phyloP scores from a whole-genome alignment of 2,797 vertebrate species.

The Pangasius krempfi region DNA sequence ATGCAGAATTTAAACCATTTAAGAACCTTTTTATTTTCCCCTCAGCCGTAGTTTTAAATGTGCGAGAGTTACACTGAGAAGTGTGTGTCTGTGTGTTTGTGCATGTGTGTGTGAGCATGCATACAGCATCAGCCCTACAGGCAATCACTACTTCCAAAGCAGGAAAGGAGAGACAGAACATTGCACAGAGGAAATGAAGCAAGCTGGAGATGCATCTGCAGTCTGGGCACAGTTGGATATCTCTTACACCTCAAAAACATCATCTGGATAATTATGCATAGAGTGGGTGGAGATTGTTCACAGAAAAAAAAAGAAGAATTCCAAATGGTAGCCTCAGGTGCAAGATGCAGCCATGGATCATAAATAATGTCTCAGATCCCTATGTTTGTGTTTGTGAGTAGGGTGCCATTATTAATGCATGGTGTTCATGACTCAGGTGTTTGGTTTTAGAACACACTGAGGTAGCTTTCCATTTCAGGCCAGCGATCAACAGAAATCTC shows the following conservation, averaged over 20 bases:
- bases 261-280: conserved; percentile 49
- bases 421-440: conserved; percentile 64
- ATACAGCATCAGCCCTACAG: conserved; percentile 16
- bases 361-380: conserved; percentile 46
- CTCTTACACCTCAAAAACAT: conserved; percentile 45
- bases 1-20: background rate
- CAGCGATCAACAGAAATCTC: conserved; percentile 57
- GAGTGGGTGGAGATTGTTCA: conserved; percentile 50
- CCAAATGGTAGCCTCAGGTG: conserved; percentile 46
- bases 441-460: conserved; percentile 62
- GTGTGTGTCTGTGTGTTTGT: conserved; percentile 8
- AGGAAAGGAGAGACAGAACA: conserved; percentile 30
- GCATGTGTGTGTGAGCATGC: background rate
- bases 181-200: conserved; percentile 52
- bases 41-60: background rate
- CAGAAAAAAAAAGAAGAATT: conserved; percentile 17
- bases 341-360: conserved; percentile 44
- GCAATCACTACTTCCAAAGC: conserved; percentile 13
- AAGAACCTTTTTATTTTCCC: background rate
- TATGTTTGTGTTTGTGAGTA: conserved; percentile 27
- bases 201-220: conserved; percentile 47
- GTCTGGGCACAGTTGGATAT: conserved; percentile 50
- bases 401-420: conserved; percentile 64
- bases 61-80: background rate
- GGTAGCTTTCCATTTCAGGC: conserved; percentile 61